phyloP scores from a whole-genome alignment of 2,797 vertebrate genomes.

The Merluccius polli region DNA sequence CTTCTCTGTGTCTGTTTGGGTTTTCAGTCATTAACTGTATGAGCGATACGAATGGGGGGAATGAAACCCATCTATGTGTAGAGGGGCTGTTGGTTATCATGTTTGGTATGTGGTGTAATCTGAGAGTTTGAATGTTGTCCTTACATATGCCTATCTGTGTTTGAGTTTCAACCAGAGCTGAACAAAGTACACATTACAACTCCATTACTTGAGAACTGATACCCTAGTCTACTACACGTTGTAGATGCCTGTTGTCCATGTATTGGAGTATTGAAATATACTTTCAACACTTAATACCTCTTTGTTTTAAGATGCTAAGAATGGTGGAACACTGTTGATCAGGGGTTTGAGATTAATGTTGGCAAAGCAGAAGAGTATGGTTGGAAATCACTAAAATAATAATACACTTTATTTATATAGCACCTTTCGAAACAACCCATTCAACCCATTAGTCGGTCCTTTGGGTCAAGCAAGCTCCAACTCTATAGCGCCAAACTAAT shows the following conservation, averaged over 20 bases:
- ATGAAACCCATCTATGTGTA: background rate
- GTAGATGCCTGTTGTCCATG: background rate
- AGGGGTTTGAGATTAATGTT: background rate
- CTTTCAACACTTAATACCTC: background rate
- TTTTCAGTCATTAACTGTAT: background rate
- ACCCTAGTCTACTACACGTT: background rate
- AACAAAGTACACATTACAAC: background rate
- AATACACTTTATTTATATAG: background rate
- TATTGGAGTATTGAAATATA: background rate
- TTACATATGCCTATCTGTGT: background rate
- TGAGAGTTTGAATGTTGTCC: background rate
- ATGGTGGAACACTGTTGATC: too few relatives aligned
- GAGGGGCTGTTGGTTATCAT: background rate
- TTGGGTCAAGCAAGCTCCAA: background rate
- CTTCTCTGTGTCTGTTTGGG: background rate
- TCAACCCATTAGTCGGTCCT: background rate
- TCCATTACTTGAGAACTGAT: background rate
- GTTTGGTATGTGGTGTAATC: background rate
- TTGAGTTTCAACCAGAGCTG: background rate
- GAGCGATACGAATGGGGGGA: background rate
- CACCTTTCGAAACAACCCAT: background rate
- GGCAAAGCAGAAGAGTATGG: background rate
- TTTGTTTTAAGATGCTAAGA: background rate
- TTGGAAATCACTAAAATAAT: background rate
- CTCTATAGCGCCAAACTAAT: background rate